Evolutionary conservation across 2,888 invertebrate species (phyloP), one percentile per base, ranked within the genome.

Genomic region (Polia nebulosa): DNA sequence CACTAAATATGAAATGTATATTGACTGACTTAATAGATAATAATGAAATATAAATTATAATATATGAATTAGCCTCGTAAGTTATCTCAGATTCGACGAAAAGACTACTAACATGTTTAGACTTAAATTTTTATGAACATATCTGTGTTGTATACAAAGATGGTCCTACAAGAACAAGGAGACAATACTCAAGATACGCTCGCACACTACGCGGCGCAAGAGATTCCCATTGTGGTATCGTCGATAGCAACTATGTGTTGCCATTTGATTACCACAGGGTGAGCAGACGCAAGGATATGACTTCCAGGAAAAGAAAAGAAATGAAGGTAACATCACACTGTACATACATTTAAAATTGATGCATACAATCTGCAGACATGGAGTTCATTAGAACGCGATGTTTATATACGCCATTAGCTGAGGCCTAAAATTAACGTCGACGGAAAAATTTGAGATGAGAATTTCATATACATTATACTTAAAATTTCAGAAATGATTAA

Each of bases 51-150:
- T 91, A 88, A 88, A 88, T 87, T 88, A 88, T 92, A 89, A 92
- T 93, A 92, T 93, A 93, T 92, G 87, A 89, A 90, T 92, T 94
- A 94, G 92, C 89, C 81, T 87, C 85, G 86, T 95, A 95, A 95
- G 94, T 91, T 94, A 94, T 95, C 93, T 94, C 94, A 93, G 93
- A 94, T 94, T 95, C 93, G 94, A 95, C 92, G 89, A 95, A 95
- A 95, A 95, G 95, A 95, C 95, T 95, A 94, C 89, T 87, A 90
- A 91, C 88, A 91, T 87, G 92, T 92, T 93, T 94, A 95, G 94
- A 94, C 89, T 94, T 91, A 92, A 94, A 92, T 89, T 92, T 94
- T 93, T 93, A 93, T 92, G 91, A 93, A 95, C 95, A 95, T 95
- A 95, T 95, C 95, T 93, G 90, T 91, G 90, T 92, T 90, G 93